Evolutionary conservation across 2,113 vertebrate species (phyloP).

Genomic region (Ceyx margarethae): DNA sequence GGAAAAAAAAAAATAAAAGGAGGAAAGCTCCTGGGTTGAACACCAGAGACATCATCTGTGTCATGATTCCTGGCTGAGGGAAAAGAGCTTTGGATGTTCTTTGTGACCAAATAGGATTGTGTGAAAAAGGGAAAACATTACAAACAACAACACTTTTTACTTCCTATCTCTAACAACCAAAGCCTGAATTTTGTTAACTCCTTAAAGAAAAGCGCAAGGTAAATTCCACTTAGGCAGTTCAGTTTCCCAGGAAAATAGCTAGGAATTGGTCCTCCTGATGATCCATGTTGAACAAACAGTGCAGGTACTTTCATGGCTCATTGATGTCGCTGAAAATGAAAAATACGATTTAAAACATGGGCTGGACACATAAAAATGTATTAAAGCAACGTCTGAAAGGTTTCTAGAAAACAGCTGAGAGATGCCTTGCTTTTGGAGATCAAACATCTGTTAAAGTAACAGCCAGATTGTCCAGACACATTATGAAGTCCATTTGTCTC

Average conservation of each 20-base stretch:
- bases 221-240: not conserved
- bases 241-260: not conserved
- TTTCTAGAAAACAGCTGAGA: conserved; percentile 18
- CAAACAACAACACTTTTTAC: accelerated
- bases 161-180: not conserved
- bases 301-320: not conserved
- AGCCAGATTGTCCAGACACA: conserved; percentile 29
- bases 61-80: not conserved
- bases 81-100: not conserved
- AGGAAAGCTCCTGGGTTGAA: not conserved
- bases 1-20: not conserved
- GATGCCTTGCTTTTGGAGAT: conserved; percentile 43
- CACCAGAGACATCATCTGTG: not conserved
- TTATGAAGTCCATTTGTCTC: conserved; percentile 31
- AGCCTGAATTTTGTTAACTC: not conserved
- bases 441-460: conserved; percentile 52
- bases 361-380: conserved; percentile 36
- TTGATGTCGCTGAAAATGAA: not conserved
- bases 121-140: not conserved
- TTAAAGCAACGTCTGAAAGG: conserved; percentile 4
- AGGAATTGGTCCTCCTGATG: not conserved
- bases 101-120: not conserved
- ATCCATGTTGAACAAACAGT: not conserved
- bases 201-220: not conserved
- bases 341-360: conserved; percentile 36